Conservation (phyloP, 2,888 invertebrate species). For the Choreutis nemorana region DNA sequence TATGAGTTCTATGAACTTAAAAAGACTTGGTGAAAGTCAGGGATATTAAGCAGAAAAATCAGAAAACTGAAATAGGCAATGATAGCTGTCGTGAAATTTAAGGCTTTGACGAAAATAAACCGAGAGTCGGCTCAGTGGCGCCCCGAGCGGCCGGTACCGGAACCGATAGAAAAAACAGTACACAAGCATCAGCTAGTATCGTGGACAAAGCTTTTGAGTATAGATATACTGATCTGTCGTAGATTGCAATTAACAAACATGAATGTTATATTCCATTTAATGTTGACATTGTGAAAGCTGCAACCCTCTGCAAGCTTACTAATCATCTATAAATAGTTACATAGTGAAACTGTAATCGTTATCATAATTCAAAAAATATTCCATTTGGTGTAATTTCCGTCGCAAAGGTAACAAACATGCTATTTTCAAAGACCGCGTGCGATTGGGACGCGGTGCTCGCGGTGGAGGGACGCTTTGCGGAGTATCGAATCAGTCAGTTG, state of each 20-base stretch:
- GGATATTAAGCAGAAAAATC: constrained; percentile 49
- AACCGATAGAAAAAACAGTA: not conserved
- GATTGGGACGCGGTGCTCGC: too few species aligned
- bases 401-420: constrained; percentile 43
- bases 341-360: constrained; percentile 48
- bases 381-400: constrained; percentile 56
- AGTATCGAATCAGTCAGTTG: too few species aligned
- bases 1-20: constrained; percentile 55
- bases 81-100: constrained; percentile 38
- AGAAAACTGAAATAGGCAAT: constrained; percentile 39
- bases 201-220: too few species aligned
- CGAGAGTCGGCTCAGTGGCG: constrained; percentile 32
- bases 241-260: too few species aligned
- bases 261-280: too few species aligned
- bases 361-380: constrained; percentile 35
- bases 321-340: too few species aligned
- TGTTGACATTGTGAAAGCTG: too few species aligned
- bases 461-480: too few species aligned
- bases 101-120: constrained; percentile 34
- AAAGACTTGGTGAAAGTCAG: constrained; percentile 44
- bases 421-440: too few species aligned
- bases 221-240: too few species aligned
- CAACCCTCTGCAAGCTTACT: too few species aligned
- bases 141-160: constrained; percentile 15
- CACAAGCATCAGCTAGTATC: not conserved